A percentile compares a stretch with the other conserved stretches of the same genome.
Conservation (phyloP, 2,797 vertebrate species). For the Melanotaenia nigrans region DNA sequence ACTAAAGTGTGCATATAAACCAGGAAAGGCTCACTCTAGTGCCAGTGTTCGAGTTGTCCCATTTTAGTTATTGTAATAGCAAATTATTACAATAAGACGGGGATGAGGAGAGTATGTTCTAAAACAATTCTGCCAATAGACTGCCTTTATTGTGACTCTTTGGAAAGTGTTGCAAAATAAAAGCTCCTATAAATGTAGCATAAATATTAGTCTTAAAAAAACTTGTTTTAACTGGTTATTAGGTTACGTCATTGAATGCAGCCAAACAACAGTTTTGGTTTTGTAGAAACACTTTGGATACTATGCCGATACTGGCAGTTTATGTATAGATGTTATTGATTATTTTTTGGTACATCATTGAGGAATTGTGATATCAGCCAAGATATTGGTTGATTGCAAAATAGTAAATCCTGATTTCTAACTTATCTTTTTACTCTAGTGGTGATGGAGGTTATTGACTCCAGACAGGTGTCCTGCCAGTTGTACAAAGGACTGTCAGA, state of each 20-base stretch:
- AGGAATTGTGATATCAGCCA: background rate
- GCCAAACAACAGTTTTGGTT: background rate
- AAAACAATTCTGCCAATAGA: background rate
- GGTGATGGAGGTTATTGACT: constrained; percentile 98
- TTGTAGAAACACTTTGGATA: background rate
- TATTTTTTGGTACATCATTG: background rate
- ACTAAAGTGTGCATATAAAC: too few species aligned
- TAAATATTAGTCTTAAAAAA: background rate
- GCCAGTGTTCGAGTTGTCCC: too few species aligned
- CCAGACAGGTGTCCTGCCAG: constrained; percentile 94
- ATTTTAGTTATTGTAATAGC: too few species aligned
- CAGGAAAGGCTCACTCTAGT: too few species aligned
- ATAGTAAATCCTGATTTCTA: background rate
- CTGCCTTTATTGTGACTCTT: background rate
- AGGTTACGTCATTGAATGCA: background rate
- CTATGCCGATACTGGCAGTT: background rate
- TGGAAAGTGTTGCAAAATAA: background rate
- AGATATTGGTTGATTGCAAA: background rate
- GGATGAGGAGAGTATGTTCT: background rate
- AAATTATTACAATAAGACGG: too few species aligned
- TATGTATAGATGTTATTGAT: background rate
- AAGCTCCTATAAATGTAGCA: background rate
- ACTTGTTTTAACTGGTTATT: background rate
- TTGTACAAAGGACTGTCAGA: constrained; percentile 97
- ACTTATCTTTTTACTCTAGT: constrained; percentile 77